Conservation (phyloP, 2,888 invertebrate genomes). For the Lasioglossum calceatum region DNA sequence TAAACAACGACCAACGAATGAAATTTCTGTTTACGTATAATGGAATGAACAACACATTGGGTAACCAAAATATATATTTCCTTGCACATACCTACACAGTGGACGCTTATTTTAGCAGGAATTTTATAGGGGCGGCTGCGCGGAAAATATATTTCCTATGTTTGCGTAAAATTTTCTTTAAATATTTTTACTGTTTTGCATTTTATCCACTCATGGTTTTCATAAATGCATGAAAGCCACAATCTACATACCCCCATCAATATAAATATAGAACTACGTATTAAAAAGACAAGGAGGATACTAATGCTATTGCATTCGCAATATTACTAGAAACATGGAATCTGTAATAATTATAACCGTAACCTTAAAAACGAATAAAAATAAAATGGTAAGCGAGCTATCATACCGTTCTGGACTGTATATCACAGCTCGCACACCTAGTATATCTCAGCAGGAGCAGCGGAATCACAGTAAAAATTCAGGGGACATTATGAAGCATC, state of each 20-base stretch:
- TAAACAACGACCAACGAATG: neutral
- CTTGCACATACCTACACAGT: neutral
- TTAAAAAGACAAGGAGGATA: neutral
- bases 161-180: neutral
- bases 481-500: constrained; percentile 7
- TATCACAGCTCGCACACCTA: neutral
- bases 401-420: neutral
- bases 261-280: neutral
- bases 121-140: neutral
- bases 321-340: neutral
- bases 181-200: neutral
- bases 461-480: constrained; percentile 4
- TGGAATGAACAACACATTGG: neutral
- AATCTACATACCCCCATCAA: neutral
- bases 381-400: neutral
- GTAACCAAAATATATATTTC: neutral
- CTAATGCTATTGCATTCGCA: neutral
- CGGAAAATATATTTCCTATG: neutral
- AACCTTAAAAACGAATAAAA: neutral
- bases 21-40: neutral
- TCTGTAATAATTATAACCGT: neutral
- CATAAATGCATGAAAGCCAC: neutral
- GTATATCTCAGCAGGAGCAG: neutral
- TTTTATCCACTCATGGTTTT: neutral
- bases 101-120: neutral